Percentiles rank a stretch among this genome's conserved stretches.
phyloP scores from a whole-genome alignment of 2,888 invertebrate genomes.

The Microplitis deprimator region DNA sequence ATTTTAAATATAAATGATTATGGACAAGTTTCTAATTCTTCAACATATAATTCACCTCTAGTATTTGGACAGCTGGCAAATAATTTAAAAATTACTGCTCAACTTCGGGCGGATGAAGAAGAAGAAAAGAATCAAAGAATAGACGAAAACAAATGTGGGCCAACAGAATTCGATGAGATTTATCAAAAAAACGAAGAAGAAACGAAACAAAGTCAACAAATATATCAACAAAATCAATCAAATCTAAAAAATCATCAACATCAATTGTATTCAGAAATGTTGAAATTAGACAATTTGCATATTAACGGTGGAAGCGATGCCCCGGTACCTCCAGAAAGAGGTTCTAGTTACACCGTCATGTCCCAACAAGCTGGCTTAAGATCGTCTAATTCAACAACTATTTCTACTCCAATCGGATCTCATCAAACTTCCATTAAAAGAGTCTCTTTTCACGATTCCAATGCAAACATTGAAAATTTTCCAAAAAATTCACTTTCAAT shows the following conservation, averaged over 20 bases:
- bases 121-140: conserved; percentile 72
- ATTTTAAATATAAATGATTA: background rate
- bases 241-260: conserved; percentile 56
- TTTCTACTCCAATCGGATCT: conserved; percentile 59
- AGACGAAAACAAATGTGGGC: conserved; percentile 75
- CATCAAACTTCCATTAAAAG: conserved; percentile 74
- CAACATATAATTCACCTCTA: conserved; percentile 39
- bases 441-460: conserved; percentile 82
- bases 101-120: conserved; percentile 66
- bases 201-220: conserved; percentile 67
- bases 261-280: conserved; percentile 63
- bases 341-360: conserved; percentile 91
- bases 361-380: conserved; percentile 76
- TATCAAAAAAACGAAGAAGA: conserved; percentile 73
- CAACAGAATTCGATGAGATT: conserved; percentile 74
- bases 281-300: conserved; percentile 67
- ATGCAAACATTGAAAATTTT: conserved; percentile 64
- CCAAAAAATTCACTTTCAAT: conserved; percentile 66
- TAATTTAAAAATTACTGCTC: conserved; percentile 56
- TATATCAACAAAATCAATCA: conserved; percentile 60
- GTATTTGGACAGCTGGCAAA: conserved; percentile 47
- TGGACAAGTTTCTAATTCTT: background rate
- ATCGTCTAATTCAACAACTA: conserved; percentile 67
- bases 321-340: conserved; percentile 85
- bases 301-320: conserved; percentile 72